Percentiles rank a stretch among this genome's conserved stretches.
phyloP scores from a whole-genome alignment of 2,113 vertebrate species.

The Semicossyphus pulcher region DNA sequence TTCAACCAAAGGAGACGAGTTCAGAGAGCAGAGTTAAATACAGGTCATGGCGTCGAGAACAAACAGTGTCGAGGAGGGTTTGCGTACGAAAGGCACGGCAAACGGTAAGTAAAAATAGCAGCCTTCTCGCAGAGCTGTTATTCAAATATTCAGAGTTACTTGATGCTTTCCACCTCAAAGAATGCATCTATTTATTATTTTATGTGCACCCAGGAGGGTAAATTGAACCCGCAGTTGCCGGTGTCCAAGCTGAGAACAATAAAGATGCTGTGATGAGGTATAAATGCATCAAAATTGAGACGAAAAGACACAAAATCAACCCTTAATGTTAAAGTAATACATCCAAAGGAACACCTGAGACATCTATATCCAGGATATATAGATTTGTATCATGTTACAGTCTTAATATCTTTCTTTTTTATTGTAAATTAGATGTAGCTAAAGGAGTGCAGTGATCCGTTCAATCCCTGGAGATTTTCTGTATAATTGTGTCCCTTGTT shows the following conservation, averaged over 20 bases:
- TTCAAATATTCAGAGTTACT: slow-evolving; percentile 66
- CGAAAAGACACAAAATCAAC: no score
- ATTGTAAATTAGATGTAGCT: slow-evolving; percentile 7
- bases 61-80: slow-evolving; percentile 2
- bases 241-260: slow-evolving; percentile 21
- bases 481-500: slow-evolving; percentile 39
- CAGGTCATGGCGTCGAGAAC: slow-evolving; percentile 20
- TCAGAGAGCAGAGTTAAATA: slow-evolving; percentile 28
- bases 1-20: slow-evolving; percentile 3
- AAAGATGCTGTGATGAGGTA: slow-evolving; percentile 8
- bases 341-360: not conserved
- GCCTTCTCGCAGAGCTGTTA: slow-evolving; percentile 13
- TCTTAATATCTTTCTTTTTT: slow-evolving; percentile 23
- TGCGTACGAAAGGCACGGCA: slow-evolving; percentile 8
- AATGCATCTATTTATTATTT: slow-evolving; percentile 67
- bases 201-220: slow-evolving; percentile 30
- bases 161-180: slow-evolving; percentile 62
- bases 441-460: slow-evolving; percentile 30
- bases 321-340: not conserved
- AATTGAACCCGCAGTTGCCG: slow-evolving; percentile 27
- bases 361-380: slow-evolving; percentile 22
- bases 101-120: slow-evolving; percentile 45
- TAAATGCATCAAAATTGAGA: no score
- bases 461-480: slow-evolving; percentile 38
- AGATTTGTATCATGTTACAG: slow-evolving; percentile 22